Conservation (phyloP, 2,113 vertebrate genomes). For the Hylia prasina region DNA sequence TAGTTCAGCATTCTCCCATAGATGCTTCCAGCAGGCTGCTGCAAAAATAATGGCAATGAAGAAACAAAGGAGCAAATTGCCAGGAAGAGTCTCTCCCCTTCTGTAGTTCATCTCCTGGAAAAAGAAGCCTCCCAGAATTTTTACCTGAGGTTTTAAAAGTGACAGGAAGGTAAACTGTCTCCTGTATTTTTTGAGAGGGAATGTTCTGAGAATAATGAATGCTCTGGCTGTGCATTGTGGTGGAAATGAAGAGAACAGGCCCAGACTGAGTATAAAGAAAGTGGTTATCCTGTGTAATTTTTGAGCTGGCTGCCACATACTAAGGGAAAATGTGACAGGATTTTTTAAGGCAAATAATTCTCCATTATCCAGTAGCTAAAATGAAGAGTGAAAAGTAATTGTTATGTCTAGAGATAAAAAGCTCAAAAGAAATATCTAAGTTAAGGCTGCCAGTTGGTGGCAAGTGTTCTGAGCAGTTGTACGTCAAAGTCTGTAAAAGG, state of each 20-base stretch:
- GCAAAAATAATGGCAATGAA: not conserved
- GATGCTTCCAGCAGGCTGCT: not conserved
- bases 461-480: not conserved
- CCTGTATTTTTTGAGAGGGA: not conserved
- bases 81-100: not conserved
- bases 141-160: not conserved
- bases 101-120: not conserved
- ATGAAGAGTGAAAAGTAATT: not conserved
- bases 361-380: not conserved
- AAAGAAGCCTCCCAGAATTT: not conserved
- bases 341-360: not conserved
- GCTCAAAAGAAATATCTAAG: not conserved
- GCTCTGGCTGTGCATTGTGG: not conserved
- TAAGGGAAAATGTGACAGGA: not conserved
- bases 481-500: not conserved
- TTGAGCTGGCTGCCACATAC: not conserved
- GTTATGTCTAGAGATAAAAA: not conserved
- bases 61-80: not conserved
- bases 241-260: not conserved
- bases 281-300: not conserved
- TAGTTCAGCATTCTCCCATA: not conserved
- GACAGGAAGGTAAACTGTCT: not conserved
- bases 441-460: not conserved
- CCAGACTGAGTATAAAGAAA: not conserved
- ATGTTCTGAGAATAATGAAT: not conserved